Evolutionary conservation across 2,113 vertebrate species (phyloP), one percentile per base, ranked within the genome.

Genomic region (Diphyllodes magnificus): DNA sequence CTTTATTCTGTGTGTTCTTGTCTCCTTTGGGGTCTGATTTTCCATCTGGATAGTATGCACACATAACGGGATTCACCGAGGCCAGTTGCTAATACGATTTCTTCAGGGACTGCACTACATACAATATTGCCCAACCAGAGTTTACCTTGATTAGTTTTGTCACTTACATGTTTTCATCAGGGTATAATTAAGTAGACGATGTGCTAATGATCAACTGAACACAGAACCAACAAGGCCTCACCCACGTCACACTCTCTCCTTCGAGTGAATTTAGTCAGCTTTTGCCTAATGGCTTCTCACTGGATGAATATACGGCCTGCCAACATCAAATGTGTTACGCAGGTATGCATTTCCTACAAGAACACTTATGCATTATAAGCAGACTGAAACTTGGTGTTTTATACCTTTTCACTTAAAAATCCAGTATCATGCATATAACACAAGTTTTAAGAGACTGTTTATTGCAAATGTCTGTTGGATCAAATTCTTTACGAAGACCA

Each of bases 1-100:
- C 28, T 64, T 72, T 80, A 42, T 40, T 72, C 53, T 39, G 4
- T 50, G 13, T 31, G 7, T 42, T 84, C 30, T 27, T 69, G 17
- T 49, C 28, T 66, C 51, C 24, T 31, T 33, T 53, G 27, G 15
- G 8, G 18, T 66, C 22, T 56, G 25, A 13, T 64, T 93, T 89
- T 81, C 53, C 0, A 0, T 5, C 28, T 57, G 31, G 16, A 16
- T 49, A 21, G 6, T 28, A 37, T 50, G 42, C 18, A 50, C 16
- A 68, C 10, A 30, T 31, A 35, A 10, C 6, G 4, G 23, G 23
- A 56, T 60, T 64, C 8, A 56, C 10, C 45, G 37, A 72, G 31
- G 42, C 44, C 22, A 30, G 22, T 68, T 83, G 70, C 20, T 80
- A 54, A 45, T 49, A 10, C 8, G 16, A 79, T 25, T 57, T 75